Evolutionary conservation across 2,113 vertebrate genomes (phyloP), one percentile per base, ranked within the genome.

Genomic region (Calyptommatus sinebrachiatus): DNA sequence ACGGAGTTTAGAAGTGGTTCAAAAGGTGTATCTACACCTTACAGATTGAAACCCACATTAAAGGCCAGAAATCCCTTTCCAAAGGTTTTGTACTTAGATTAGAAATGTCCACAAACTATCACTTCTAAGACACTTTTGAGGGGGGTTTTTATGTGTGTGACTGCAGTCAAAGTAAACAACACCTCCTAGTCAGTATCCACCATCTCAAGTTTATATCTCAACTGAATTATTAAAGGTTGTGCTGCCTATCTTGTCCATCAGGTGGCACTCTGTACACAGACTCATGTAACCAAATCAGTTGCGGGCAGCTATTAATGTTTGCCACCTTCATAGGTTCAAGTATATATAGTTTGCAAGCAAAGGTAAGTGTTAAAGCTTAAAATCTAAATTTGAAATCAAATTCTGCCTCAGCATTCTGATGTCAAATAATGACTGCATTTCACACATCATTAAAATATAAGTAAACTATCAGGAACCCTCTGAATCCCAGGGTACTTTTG

Each of bases 391-490:
- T 63, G 21, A 14, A 31, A 26, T 18, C 1, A 29, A 76, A 50
- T 45, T 22, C 8, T 28, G 4, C 4, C 48, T 8, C 29, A 35
- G 46, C 8, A 1, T n/a, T 14, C 16, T 5, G 0, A 2, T 12
- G 48, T 3, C 57, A 3, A 2, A 2, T 8, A 0, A 0, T 0
- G 1, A 6, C 68, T 1, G 60, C 21, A 0, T 22, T 14, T 62
- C 70, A 7, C 1, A 69, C 18, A 53, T 10, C 0, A 2, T 7
- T 0, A 65, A 26, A 20, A 75, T 75, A n/a, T 24, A n/a, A 61
- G 7, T 61, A 29, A 26, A 61, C 50, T 60, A 28, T 4, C 41
- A 72, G n/a, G 20, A 21, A 16, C 6, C 26, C 21, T 8, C 41
- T 16, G 18, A 61, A 53, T 4, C 31, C 45, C 26, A 5, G 62